Base-by-base conservation (phyloP, 92 coral and sea anemone genomes). In the Phymanthus crucifer region DNA sequence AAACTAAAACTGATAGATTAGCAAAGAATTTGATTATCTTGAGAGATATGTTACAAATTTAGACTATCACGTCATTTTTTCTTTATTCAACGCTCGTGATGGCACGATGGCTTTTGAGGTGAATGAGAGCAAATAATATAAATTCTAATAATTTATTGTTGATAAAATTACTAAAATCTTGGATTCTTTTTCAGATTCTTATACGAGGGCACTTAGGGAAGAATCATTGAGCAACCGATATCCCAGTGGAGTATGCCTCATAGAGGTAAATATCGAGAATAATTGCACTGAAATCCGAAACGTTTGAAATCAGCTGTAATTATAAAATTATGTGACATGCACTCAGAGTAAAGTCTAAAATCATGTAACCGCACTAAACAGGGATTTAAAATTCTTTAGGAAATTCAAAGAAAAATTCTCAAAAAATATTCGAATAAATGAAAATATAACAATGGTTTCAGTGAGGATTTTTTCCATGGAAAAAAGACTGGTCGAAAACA, bases 171-270 rank as follows among this genome's bases (percentile, higher is more conserved):
- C 23, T 79, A 36, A 66, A 66, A 37, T 66, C 19, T 47, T 66
- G 26, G 31, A 21, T 72, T 72, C 43, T 57, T 56, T 80, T 72
- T 56, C 86, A 82, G 86, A 82, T 73, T 58, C 45, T 38, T 82
- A 73, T 43, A 52, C 79, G 79, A 32, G 86, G 86, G 86, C 74
- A 82, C 74, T 54, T 69, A 82, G 86, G 86, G 80, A 61, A 43
- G 80, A 82, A 82, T 56, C 77, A 82, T 82, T 82, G 86, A 82
- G 86, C 86, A 75, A 74, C 77, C 77, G 74, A 82, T 82, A 47
- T 73, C 86, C 56, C 77, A 74, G 70, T 82, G 86, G 86, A 82
- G 86, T 82, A 92, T 92, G 97, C 97, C 97, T 79, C 97, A 92
- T 82, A 89, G 97, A 92, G 97, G 97, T 73, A 76, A 75, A 77